Base-by-base conservation (phyloP, 2,797 vertebrate species). In the Heterohyrax brucei region DNA sequence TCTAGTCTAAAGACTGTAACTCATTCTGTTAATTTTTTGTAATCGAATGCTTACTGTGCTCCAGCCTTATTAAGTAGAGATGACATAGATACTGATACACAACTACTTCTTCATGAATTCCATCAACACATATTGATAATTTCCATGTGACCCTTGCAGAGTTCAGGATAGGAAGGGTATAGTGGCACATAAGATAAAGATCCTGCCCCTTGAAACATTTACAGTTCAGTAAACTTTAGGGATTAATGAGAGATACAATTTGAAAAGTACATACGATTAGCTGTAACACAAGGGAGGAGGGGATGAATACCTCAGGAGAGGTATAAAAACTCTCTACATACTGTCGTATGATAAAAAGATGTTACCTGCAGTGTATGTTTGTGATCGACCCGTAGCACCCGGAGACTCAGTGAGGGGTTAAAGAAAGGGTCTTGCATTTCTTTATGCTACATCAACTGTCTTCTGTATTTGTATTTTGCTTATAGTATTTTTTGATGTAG, bases 151-250 rank as follows among this genome's bases (percentile, higher is more conserved):
- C 26, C 1, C 50, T 4, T 56, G n/a, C 68, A 44, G 61, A 84
- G 56, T 48, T n/a, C n/a, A 68, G 24, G 68, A 5, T 13, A 16
- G 39, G 14, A 72, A 79, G 13, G 18, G 24, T 76, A 80, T 1
- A 39, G 24, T 26, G 19, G 56, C 0, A 8, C 80, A 85, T 50
- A 10, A 46, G 30, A 39, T 30, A 93, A 68, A n/a, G 10, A 30
- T 10, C 48, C 64, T 89, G 72, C 44, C 18, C 48, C 19, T 79
- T 48, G 44, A 89, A 64, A 96, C 95, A 75, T 59, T 10, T 87
- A 70, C 4, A 78, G 73, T n/a, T 78, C 39, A 50, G 44, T 64
- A 85, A 8, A 89, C 22, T 80, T 50, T 80, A 80, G 9, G 80
- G 16, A 80, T 80, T 88, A 80, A 76, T 48, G 39, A 85, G 70